Evolutionary conservation across 2,113 vertebrate genomes (phyloP).

Genomic region (Tricholaema leucomelas): DNA sequence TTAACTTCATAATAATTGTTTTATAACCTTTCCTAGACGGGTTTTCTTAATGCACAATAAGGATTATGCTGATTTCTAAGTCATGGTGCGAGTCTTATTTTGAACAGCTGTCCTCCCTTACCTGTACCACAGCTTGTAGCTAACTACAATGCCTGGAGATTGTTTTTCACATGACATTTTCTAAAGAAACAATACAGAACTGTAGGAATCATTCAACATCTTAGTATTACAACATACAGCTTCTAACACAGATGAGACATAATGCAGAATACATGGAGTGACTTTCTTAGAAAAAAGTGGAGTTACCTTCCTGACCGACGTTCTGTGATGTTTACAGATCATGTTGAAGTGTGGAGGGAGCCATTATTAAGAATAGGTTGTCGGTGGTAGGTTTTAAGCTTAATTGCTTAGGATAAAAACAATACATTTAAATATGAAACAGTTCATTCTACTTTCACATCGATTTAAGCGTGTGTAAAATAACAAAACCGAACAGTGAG

Average conservation of each 20-base stretch:
- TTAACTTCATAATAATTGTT: neutral
- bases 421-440: neutral
- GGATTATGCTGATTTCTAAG: neutral
- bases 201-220: neutral
- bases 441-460: neutral
- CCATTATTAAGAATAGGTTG: neutral
- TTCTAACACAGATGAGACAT: neutral
- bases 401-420: neutral
- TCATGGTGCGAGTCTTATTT: neutral
- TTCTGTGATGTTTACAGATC: neutral
- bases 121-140: neutral
- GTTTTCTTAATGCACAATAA: neutral
- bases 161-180: neutral
- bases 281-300: neutral
- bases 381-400: neutral
- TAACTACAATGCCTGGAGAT: neutral
- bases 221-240: neutral
- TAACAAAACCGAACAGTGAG: neutral
- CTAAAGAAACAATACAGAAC: neutral
- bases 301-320: neutral
- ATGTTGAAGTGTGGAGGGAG: neutral
- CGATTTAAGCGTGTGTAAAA: neutral
- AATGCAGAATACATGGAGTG: neutral
- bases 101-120: neutral
- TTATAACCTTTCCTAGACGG: neutral